Evolutionary conservation across 2,797 vertebrate species (phyloP).

Genomic region (Hemitrygon akajei): DNA sequence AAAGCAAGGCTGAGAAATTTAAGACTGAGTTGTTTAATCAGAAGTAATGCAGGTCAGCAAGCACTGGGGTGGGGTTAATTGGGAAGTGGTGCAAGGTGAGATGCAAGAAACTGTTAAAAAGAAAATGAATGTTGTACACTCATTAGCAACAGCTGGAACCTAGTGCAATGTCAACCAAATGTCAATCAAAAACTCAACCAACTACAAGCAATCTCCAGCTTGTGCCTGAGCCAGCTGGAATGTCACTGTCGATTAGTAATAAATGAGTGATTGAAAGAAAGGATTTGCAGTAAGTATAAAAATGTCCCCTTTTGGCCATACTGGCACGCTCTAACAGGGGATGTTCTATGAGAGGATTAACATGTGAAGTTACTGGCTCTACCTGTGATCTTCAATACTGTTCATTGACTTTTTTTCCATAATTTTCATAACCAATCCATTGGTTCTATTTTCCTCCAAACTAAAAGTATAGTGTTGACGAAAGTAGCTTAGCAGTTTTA

Average conservation of each 20-base stretch:
- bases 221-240: background rate
- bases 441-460: background rate
- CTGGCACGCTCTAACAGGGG: background rate
- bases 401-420: background rate
- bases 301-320: background rate
- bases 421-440: background rate
- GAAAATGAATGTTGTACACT: background rate
- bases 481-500: background rate
- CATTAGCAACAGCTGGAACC: background rate
- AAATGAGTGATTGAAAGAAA: constrained; percentile 5
- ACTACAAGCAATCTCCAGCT: background rate
- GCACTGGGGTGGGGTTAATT: too few relatives aligned
- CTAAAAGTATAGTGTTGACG: background rate
- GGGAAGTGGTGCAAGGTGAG: too few relatives aligned
- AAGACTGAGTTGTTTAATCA: too few relatives aligned
- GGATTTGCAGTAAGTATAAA: background rate
- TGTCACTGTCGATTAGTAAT: background rate
- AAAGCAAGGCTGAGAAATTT: too few relatives aligned
- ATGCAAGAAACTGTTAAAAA: background rate
- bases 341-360: background rate
- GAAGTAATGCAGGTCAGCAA: too few relatives aligned
- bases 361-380: background rate
- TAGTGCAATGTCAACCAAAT: background rate
- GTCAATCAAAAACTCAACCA: background rate
- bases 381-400: background rate